Percentiles rank a stretch among this genome's conserved stretches.
Evolutionary conservation across 2,113 vertebrate genomes (phyloP).

Genomic region (Epinephelus cyanopodus): DNA sequence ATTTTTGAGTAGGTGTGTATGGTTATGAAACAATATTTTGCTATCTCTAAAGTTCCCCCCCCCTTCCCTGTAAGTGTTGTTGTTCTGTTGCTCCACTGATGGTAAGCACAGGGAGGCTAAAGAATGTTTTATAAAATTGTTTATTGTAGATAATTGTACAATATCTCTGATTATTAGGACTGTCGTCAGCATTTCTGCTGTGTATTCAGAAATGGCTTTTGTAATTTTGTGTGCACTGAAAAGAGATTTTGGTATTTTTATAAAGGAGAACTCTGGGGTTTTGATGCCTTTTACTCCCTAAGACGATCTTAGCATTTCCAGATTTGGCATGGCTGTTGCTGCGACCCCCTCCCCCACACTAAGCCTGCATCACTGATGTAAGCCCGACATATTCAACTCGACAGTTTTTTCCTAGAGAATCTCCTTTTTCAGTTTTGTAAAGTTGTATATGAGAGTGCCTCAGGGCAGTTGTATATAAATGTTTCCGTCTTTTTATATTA

Average conservation of each 20-base stretch:
- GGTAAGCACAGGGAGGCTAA: slow-evolving; percentile 64
- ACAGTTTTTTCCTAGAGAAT: slow-evolving; percentile 53
- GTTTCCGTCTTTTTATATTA: slow-evolving; percentile 80
- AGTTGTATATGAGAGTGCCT: slow-evolving; percentile 76
- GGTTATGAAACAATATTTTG: slow-evolving; percentile 73
- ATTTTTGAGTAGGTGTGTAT: slow-evolving; percentile 74
- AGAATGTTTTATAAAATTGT: slow-evolving; percentile 81
- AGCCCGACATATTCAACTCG: slow-evolving; percentile 48
- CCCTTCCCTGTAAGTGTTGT: slow-evolving; percentile 47
- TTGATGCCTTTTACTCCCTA: slow-evolving; percentile 56
- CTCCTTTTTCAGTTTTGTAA: slow-evolving; percentile 79
- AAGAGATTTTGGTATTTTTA: slow-evolving; percentile 82
- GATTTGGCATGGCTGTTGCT: slow-evolving; percentile 71
- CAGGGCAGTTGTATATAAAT: slow-evolving; percentile 79
- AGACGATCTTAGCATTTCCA: slow-evolving; percentile 54
- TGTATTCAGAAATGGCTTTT: slow-evolving; percentile 78
- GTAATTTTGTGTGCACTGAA: slow-evolving; percentile 83
- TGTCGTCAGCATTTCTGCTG: slow-evolving; percentile 70
- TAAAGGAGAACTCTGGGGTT: slow-evolving; percentile 72
- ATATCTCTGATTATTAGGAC: slow-evolving; percentile 77
- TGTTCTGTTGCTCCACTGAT: slow-evolving; percentile 63
- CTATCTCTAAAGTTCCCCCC: slow-evolving; percentile 51
- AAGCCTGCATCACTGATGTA: slow-evolving; percentile 66
- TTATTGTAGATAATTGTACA: slow-evolving; percentile 87
- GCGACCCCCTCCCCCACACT: slow-evolving; percentile 38